Evolutionary conservation across 2,888 invertebrate genomes (phyloP).

Genomic region (Lasioglossum marginatum): DNA sequence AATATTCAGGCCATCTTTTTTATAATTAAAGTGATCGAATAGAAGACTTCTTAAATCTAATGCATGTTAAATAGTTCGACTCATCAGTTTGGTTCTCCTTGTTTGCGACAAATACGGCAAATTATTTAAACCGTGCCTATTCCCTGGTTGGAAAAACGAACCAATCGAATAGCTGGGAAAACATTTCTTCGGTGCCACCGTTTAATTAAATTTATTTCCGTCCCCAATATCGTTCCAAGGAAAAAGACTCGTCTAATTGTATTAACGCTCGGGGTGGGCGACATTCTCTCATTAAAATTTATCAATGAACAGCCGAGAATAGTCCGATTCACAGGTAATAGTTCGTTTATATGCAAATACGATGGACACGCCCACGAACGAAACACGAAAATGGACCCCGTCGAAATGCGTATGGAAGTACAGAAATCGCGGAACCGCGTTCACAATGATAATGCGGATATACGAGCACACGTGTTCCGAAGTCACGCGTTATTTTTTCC

Average conservation of each 20-base stretch:
- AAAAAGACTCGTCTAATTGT: constrained; percentile 49
- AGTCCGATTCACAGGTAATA: constrained; percentile 68
- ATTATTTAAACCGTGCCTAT: constrained; percentile 31
- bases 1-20: too few species aligned
- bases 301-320: constrained; percentile 50
- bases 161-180: neutral
- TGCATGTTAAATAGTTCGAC: constrained; percentile 21
- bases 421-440: constrained; percentile 65
- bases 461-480: constrained; percentile 20
- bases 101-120: constrained; percentile 3
- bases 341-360: constrained; percentile 81
- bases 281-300: constrained; percentile 66
- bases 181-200: neutral
- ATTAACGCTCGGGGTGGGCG: constrained; percentile 40
- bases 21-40: too few species aligned
- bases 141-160: neutral
- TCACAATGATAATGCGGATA: constrained; percentile 51
- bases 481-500: neutral
- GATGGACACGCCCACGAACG: constrained; percentile 63
- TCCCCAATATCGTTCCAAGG: neutral
- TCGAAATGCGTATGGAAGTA: constrained; percentile 54
- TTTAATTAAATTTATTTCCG: constrained; percentile 52
- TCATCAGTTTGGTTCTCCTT: neutral
- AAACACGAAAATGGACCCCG: constrained; percentile 49
- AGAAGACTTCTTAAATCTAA: too few species aligned